Evolutionary conservation across 2,113 vertebrate genomes (phyloP).

Genomic region (Hypanus sabinus): DNA sequence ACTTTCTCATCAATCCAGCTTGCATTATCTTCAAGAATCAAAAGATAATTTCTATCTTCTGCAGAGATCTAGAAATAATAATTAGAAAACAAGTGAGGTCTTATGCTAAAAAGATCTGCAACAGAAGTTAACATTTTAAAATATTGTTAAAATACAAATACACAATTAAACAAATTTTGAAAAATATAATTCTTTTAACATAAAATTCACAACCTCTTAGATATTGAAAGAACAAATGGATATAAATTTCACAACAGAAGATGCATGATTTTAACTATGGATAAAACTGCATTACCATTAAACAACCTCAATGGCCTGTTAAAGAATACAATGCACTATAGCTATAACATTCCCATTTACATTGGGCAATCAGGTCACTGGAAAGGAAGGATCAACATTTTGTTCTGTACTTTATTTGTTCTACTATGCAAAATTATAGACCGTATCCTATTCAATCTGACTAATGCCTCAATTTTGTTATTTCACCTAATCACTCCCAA

Average conservation of each 20-base stretch:
- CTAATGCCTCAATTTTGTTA: too few relatives aligned
- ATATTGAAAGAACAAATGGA: neutral
- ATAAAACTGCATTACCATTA: neutral
- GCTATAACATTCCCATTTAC: neutral
- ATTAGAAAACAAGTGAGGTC: neutral
- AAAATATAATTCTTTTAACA: neutral
- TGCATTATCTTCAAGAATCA: conserved; percentile 62
- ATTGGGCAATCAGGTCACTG: neutral
- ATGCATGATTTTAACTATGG: neutral
- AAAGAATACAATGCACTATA: neutral
- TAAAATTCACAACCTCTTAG: neutral
- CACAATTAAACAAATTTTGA: neutral
- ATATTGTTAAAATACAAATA: neutral
- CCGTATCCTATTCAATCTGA: too few relatives aligned
- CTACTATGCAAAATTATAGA: neutral
- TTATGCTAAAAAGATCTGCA: neutral
- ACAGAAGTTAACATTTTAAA: neutral
- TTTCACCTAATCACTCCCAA: too few relatives aligned
- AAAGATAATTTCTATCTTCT: conserved; percentile 64
- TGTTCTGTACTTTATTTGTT: neutral
- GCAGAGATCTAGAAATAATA: conserved; percentile 57
- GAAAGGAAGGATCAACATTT: neutral
- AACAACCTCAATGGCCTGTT: neutral
- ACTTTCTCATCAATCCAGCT: conserved; percentile 69
- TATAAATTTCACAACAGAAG: neutral